Evolutionary conservation across 2,888 invertebrate genomes (phyloP).

Genomic region (Lochmaea capreae): DNA sequence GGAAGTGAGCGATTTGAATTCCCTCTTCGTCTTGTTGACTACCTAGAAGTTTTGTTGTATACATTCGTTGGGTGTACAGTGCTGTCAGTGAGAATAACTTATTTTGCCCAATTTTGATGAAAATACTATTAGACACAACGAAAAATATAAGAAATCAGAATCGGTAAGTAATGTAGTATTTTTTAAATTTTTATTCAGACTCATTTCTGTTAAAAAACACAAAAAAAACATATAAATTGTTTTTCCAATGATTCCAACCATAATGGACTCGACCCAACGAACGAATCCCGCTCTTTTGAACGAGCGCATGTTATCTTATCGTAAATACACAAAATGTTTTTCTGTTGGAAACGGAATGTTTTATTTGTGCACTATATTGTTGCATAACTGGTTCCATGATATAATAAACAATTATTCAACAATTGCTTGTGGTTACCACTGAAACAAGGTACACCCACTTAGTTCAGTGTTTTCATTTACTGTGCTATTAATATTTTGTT

Average conservation of each 20-base stretch:
- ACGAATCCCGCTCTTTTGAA: slow-evolving; percentile 65
- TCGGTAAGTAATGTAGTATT: slow-evolving; percentile 70
- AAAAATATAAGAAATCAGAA: slow-evolving; percentile 75
- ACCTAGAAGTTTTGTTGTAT: slow-evolving; percentile 66
- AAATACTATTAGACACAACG: slow-evolving; percentile 75
- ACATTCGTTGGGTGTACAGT: slow-evolving; percentile 66
- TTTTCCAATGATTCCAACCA: slow-evolving; percentile 48
- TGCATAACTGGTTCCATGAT: slow-evolving; percentile 27
- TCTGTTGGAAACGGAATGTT: slow-evolving; percentile 4
- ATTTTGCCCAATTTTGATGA: slow-evolving; percentile 77
- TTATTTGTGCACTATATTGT: slow-evolving; percentile 9
- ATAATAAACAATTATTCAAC: slow-evolving; percentile 33
- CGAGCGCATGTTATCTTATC: slow-evolving; percentile 57
- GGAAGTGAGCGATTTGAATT: slow-evolving; percentile 64
- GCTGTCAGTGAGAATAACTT: slow-evolving; percentile 63
- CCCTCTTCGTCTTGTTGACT: slow-evolving; percentile 63
- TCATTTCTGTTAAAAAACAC: slow-evolving; percentile 63
- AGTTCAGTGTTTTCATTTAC: slow-evolving; percentile 12
- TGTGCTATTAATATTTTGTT: slow-evolving; percentile 7
- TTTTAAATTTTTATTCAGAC: slow-evolving; percentile 52
- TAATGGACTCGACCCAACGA: slow-evolving; percentile 64
- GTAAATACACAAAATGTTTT: slow-evolving; percentile 19
- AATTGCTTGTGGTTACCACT: slow-evolving; percentile 36
- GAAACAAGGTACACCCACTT: slow-evolving; percentile 47
- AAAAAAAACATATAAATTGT: slow-evolving; percentile 48